These are phyloP conservation scores for Rhea pennata DNA, from an alignment of 2,113 vertebrate species.

Conservation along the genomic window DNA sequence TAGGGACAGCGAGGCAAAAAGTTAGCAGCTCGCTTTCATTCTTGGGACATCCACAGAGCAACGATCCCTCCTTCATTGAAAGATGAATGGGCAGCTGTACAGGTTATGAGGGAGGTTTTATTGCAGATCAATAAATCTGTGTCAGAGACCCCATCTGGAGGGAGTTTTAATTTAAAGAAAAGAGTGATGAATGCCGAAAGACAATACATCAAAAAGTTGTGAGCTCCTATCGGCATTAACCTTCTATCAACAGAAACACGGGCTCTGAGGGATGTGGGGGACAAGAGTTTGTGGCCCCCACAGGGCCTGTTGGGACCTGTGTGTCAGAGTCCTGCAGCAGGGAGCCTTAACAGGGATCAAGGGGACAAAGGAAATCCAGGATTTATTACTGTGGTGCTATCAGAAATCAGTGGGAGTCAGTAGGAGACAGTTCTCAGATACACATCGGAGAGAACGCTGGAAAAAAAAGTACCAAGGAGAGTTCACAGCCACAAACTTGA, in stretches of 20 bases:
- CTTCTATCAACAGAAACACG: conserved; percentile 70
- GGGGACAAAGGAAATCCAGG: not conserved
- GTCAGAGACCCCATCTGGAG: conserved; percentile 83
- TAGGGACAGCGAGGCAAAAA: conserved; percentile 18
- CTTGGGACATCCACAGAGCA: conserved; percentile 75
- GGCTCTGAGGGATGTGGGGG: not conserved
- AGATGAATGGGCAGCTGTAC: conserved; percentile 80
- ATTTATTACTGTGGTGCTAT: conserved; percentile 40
- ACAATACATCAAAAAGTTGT: conserved; percentile 83
- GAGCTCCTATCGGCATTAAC: conserved; percentile 71
- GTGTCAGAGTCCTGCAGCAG: not conserved
- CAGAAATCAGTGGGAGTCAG: conserved; percentile 48
- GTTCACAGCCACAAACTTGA: conserved; percentile 12
- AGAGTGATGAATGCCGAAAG: conserved; percentile 76
- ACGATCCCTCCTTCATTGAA: conserved; percentile 74
- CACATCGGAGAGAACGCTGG: not conserved
- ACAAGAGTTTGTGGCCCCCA: not conserved
- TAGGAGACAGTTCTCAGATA: conserved; percentile 32
- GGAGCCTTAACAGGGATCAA: not conserved
- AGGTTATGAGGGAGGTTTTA: conserved; percentile 86
- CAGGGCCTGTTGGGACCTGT: not conserved
- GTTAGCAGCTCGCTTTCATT: conserved; percentile 72
- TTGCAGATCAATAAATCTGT: conserved; percentile 86
- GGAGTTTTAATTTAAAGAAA: conserved; percentile 87
- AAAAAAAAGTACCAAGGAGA: not conserved